Base-by-base conservation (phyloP, 35 echinoderm and acorn worm species). In the Eucidaris tribuloides region DNA sequence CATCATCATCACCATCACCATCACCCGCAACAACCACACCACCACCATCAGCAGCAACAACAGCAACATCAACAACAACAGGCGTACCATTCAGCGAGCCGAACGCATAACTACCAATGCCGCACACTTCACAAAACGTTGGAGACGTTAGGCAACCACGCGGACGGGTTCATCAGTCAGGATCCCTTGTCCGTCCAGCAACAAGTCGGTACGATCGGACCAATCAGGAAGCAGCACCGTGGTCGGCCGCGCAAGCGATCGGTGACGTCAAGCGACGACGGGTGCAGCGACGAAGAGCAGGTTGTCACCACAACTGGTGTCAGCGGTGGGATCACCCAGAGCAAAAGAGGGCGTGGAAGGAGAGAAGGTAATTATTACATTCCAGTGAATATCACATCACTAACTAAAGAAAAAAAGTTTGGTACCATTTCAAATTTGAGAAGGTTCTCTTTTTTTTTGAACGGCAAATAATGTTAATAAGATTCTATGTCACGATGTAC, bases 291-390 rank as follows among this genome's bases (percentile, higher is more conserved):
- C 23, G 85, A 70, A 37, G 54, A 65, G 11, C 68, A 74, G 28
- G 68, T 74, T 25, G 40, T 70, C 3, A 70, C 76, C 42, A 49
- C 84, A 2, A 74, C 61, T 14, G 37, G 28, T 19, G 28, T 27
- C 19, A 15, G 28, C 9, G 25, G 68, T 36, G 38, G 68, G 14
- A 74, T 17, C 38, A 20, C 35, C 24, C 38, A 74, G 18, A 74
- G 76, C 9, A 34, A 77, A 7, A 83, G 80, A 33, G 85, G 85
- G 7, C 85, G 85, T 42, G 85, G 85, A 5, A 36, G 85, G 32
- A 14, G 85, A 79, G 85, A 88, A 48, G 85, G 85, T 88, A 66
- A 78, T n/a, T n/a, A n/a, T n/a, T n/a, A n/a, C n/a, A n/a, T n/a
- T n/a, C n/a, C n/a, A n/a, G n/a, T n/a, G n/a, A n/a, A n/a, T n/a